Evolutionary conservation across 2,797 vertebrate genomes (phyloP).

Genomic region (Lepidocolaptes lacrymiger): DNA sequence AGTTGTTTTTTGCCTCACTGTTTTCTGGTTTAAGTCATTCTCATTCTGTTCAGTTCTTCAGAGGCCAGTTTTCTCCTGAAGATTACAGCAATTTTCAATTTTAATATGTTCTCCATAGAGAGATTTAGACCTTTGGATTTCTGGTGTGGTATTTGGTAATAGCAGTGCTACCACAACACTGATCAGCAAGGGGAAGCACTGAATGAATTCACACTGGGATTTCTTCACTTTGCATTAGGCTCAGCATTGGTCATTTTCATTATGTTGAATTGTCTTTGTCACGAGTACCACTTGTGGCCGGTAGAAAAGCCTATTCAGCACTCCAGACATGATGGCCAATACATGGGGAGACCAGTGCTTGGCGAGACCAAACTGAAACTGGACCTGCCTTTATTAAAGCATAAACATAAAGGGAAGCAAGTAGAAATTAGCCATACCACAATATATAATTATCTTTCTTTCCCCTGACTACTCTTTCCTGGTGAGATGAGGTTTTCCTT

Average conservation of each 20-base stretch:
- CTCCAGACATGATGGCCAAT: background rate
- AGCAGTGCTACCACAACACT: background rate
- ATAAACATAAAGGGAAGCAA: background rate
- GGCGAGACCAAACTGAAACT: background rate
- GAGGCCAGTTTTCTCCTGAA: background rate
- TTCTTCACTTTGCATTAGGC: conserved; percentile 6
- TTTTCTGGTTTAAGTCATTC: background rate
- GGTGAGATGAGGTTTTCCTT: background rate
- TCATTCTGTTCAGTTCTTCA: background rate
- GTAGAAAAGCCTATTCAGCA: background rate
- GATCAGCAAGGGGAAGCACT: background rate
- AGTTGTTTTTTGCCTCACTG: background rate
- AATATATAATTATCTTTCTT: background rate
- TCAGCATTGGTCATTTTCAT: background rate
- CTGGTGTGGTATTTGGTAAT: background rate
- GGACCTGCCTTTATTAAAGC: background rate
- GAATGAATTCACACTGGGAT: background rate
- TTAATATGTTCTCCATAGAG: background rate
- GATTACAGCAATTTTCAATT: background rate
- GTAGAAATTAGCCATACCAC: background rate
- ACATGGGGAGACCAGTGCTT: background rate
- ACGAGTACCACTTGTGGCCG: background rate
- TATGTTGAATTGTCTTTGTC: background rate
- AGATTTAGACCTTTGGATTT: background rate
- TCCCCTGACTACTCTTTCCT: background rate